Evolutionary conservation across 2,888 invertebrate species (phyloP), one percentile per base, ranked within the genome.

Genomic region (Leptopilina syphax): DNA sequence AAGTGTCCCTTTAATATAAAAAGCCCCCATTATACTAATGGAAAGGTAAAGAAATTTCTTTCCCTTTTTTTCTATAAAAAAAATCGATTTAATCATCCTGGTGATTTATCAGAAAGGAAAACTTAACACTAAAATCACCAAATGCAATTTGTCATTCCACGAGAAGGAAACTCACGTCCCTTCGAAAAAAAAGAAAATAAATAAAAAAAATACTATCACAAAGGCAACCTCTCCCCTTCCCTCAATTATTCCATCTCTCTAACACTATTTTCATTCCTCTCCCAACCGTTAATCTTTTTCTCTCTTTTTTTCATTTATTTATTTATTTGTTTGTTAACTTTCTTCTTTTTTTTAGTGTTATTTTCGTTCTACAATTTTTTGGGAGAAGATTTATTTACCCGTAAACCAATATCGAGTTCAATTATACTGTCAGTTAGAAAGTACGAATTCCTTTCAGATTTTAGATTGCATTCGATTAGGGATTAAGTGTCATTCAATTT

Each of bases 341-440:
- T 34, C 34, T 18, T n/a, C 12, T 57, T 18, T n/a, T 60, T 60
- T 18, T 60, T 60, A 60, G 50, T 50, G 50, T 66, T 41, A 7
- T n/a, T 54, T 50, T 27, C 13, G 47, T 8, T 13, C 54, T 24
- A 24, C 63, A 18, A 24, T 67, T 47, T 44, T 47, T 50, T 7
- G 6, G 6, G 47, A 9, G 24, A 50, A 18, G 44, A 67, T 67
- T 67, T 67, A 67, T 67, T 67, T 67, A 8, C 67, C 41, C n/a
- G n/a, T 18, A 67, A 67, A 67, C 18, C 67, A 67, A 34, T 67
- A 67, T 67, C 44, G 44, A 67, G 44, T 67, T 44, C 67, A 67
- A 67, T 67, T 10, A 50, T 12, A 44, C 60, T 60, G 60, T 60
- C 18, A 60, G n/a, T 60, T n/a, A n/a, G 12, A 8, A 34, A n/a